A percentile compares a stretch with the other conserved stretches of the same genome.
phyloP scores from a whole-genome alignment of 2,888 invertebrate species.

The Notodonta ziczac region DNA sequence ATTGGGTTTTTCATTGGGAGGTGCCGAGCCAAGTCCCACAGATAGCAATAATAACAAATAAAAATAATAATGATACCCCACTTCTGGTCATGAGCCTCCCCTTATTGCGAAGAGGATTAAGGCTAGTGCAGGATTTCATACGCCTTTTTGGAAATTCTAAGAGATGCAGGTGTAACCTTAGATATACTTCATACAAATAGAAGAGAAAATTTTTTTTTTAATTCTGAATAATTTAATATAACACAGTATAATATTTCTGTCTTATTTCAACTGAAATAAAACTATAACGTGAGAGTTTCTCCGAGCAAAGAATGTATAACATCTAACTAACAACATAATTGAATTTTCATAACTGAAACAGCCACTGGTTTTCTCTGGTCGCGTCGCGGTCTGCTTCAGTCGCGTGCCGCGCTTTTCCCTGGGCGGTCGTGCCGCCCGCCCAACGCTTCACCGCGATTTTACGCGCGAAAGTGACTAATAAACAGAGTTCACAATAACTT shows the following conservation, averaged over 20 bases:
- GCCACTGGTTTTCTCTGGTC: conserved; percentile 7
- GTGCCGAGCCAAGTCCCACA: not conserved
- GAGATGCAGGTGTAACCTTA: no score
- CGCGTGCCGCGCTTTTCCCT: conserved; percentile 37
- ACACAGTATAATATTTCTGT: no score
- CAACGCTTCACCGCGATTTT: conserved; percentile 31
- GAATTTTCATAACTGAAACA: conserved; percentile 3
- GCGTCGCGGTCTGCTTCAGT: conserved; percentile 44
- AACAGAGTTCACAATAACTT: conserved; percentile 23
- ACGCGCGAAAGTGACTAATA: conserved; percentile 29
- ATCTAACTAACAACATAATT: not conserved
- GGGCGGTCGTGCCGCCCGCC: conserved; percentile 69
- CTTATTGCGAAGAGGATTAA: no score
- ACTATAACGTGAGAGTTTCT: not conserved
- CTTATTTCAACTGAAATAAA: not conserved
- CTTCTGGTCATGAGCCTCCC: no score
- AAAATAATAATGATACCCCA: no score
- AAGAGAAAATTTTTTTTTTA: no score
- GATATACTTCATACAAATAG: no score
- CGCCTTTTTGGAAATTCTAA: no score
- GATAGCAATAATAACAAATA: not conserved
- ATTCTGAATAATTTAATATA: no score
- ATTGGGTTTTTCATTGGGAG: no score
- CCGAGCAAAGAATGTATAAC: not conserved
- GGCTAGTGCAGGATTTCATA: no score